Percentiles rank a stretch among this genome's conserved stretches.
phyloP scores from a whole-genome alignment of 2,888 invertebrate genomes.

The Bruchidius siliquastri region DNA sequence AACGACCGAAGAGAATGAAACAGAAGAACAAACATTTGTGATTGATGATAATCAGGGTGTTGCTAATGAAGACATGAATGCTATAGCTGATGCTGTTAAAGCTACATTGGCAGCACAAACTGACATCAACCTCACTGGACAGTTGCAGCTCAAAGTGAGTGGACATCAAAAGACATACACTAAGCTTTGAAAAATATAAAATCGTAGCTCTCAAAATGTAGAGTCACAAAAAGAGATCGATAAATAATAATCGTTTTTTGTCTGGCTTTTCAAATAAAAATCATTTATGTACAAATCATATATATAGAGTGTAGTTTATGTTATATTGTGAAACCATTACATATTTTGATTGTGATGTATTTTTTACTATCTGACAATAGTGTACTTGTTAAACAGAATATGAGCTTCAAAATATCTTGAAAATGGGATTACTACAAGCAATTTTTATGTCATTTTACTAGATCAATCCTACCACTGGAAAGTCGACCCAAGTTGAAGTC shows the following conservation, averaged over 20 bases:
- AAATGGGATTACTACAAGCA: no score
- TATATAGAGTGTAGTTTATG: no score
- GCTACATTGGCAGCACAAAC: slow-evolving; percentile 42
- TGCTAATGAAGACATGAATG: slow-evolving; percentile 42
- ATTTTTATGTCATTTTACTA: neutral
- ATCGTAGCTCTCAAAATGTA: neutral
- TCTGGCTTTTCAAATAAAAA: no score
- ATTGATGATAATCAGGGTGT: slow-evolving; percentile 27
- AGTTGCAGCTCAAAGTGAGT: slow-evolving; percentile 39
- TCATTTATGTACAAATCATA: no score
- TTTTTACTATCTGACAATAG: no score
- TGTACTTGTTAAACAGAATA: no score
- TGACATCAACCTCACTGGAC: slow-evolving; percentile 40
- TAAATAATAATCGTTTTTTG: no score
- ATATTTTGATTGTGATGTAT: no score
- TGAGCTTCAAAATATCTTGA: no score
- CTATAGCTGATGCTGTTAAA: slow-evolving; percentile 47
- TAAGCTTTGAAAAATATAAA: neutral
- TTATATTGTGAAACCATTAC: no score
- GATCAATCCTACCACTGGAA: slow-evolving; percentile 40
- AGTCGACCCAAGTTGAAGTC: slow-evolving; percentile 46
- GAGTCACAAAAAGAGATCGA: no score
- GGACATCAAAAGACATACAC: no score
- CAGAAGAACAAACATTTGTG: slow-evolving; percentile 10
- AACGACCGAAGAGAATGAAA: slow-evolving; percentile 26